Base-by-base conservation (phyloP, 1,140 invertebrate species). In the Bradysia coprophila region DNA sequence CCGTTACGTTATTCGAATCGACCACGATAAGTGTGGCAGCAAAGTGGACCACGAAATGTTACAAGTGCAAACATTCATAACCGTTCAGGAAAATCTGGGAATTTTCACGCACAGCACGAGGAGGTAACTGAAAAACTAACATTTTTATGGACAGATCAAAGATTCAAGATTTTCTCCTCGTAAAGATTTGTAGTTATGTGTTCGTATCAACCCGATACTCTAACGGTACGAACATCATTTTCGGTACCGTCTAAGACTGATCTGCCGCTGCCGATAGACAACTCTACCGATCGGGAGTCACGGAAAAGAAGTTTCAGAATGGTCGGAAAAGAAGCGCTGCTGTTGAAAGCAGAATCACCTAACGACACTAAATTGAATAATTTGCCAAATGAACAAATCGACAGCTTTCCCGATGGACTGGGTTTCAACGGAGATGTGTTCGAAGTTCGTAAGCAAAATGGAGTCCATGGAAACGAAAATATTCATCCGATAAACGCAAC, bases 61-160 rank as follows among this genome's bases (percentile, higher is more conserved):
- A 40, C 78, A 74, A 2, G 81, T 80, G 43, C 76, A 73, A 34
- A 83, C 80, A 1, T 83, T 80, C 51, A 78, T 85, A 16, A 70
- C 83, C 4, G 81, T 85, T 4, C 80, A 85, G 51, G 81, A 86
- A 54, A 83, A 82, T 56, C 57, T 80, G 23, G 77, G 78, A 1
- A 83, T 86, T 45, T 68, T 84, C 9, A 85, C 81, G 1, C 81
- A 85, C 51, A 83, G 79, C 52, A 82, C 81, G 1, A 61, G 80
- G 43, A 68, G 77, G 63, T 72, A 52, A 10, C 18, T 42, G 18
- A 33, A 22, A 28, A 21, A 39, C 40, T 40, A 9, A 24, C 32
- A 22, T 44, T 38, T 20, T 39, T 28, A 11, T 42, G 43, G 6
- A 9, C 22, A 45, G 9, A 38, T 43, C 19, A 18, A n/a, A 44